phyloP scores from a whole-genome alignment of 2,888 invertebrate genomes.

The Spialia ferax region DNA sequence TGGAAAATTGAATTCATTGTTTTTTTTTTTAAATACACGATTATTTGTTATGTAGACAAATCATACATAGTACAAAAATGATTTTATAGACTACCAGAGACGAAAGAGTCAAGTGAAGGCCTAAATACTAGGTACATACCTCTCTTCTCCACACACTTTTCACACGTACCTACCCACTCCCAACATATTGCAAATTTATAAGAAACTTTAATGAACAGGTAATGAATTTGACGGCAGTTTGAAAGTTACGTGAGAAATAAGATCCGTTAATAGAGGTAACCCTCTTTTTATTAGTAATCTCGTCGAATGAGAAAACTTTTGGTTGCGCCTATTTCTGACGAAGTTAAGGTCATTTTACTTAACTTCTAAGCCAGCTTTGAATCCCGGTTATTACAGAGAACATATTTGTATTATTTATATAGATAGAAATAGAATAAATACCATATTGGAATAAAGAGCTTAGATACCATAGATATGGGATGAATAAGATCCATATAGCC shows the following conservation, averaged over 20 bases:
- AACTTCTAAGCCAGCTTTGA: not conserved
- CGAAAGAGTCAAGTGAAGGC: too few species aligned
- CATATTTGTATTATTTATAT: not conserved
- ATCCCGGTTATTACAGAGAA: not conserved
- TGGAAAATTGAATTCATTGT: too few species aligned
- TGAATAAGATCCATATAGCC: too few species aligned
- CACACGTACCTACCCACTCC: not conserved
- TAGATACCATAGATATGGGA: too few species aligned
- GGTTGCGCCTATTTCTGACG: slow-evolving; percentile 48
- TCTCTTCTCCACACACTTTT: too few species aligned
- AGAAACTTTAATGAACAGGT: slow-evolving; percentile 17
- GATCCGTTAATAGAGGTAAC: slow-evolving; percentile 41
- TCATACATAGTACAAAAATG: too few species aligned
- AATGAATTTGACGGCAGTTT: slow-evolving; percentile 19
- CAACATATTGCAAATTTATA: not conserved
- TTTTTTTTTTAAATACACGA: too few species aligned
- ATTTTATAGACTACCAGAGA: too few species aligned
- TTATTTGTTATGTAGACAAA: too few species aligned
- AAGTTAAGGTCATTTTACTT: slow-evolving; percentile 47
- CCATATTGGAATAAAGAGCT: too few species aligned
- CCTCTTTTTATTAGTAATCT: slow-evolving; percentile 52
- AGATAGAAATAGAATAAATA: not conserved
- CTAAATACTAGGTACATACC: too few species aligned
- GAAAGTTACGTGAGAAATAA: slow-evolving; percentile 34
- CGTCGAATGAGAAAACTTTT: slow-evolving; percentile 57